These are phyloP conservation scores for Pteronotus mesoamericanus DNA, from an alignment of 2,797 vertebrate genomes.

Conservation along the genomic window DNA sequence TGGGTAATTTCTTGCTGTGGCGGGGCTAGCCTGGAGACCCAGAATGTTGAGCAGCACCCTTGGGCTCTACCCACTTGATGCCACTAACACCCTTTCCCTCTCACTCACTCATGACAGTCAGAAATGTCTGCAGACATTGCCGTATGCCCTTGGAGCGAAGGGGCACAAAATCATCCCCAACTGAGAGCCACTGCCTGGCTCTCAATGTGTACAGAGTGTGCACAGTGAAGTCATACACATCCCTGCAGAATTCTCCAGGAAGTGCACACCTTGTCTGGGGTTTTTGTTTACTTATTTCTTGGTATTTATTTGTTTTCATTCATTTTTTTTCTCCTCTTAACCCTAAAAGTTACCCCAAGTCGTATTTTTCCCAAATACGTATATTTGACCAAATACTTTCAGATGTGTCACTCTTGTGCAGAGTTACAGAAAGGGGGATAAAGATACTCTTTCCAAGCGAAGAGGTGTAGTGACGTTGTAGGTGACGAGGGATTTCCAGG, in stretches of 20 bases:
- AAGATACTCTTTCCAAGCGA: background rate
- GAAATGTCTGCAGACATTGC: background rate
- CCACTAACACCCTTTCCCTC: background rate
- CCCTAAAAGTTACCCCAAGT: background rate
- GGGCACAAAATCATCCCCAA: fast-evolving
- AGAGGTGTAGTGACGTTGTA: background rate
- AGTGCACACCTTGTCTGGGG: background rate
- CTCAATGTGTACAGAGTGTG: background rate
- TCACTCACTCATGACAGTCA: background rate
- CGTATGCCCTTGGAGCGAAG: background rate
- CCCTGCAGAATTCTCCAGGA: background rate
- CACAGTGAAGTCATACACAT: background rate
- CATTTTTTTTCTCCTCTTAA: background rate
- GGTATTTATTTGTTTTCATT: background rate
- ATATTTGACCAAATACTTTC: background rate
- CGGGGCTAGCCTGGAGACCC: background rate
- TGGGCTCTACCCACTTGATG: too few species aligned
- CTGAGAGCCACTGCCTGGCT: background rate
- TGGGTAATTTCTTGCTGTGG: background rate
- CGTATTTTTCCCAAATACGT: background rate
- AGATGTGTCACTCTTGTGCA: background rate
- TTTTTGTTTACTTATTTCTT: background rate
- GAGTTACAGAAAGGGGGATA: background rate
- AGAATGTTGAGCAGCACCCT: background rate
- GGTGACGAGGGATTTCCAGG: background rate